Evolutionary conservation across 2,888 invertebrate genomes (phyloP), one percentile per base, ranked within the genome.

Genomic region (Eupithecia inturbata): DNA sequence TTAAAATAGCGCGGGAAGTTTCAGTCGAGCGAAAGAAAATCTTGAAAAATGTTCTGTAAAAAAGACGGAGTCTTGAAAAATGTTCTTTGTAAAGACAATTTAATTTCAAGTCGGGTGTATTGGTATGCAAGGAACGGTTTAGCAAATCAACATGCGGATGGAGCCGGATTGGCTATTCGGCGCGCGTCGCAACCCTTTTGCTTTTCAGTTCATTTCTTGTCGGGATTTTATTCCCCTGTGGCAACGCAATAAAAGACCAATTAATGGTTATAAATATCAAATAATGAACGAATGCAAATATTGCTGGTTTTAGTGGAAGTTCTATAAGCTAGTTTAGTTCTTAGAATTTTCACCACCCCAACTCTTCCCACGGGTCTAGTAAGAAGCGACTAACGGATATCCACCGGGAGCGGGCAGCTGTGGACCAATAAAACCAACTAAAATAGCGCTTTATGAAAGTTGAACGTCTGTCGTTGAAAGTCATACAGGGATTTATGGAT

Each of bases 141-240:
- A 85, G 86, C 90, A 90, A 92, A 92, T 92, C 92, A 91, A 90
- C 90, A 88, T 87, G 85, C 80, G 81, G 80, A 85, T 57, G 14
- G 57, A 14, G 3, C 83, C 78, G 80, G 80, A 87, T 88, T 91
- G 83, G 85, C 83, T 84, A 92, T 92, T 91, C 92, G 49, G 74
- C 74, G 78, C 89, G 81, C 88, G 92, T 89, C 33, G 31, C 33
- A 92, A 92, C 92, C 93, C 92, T 92, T 92, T 89, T 87, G 84
- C 83, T 84, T 88, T 87, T 84, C 90, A 87, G 89, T 91, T 91
- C 91, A 91, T 92, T 91, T 91, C 91, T 88, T 89, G 82, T 82
- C 81, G 83, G 85, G 90, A 91, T 92, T 93, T 90, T 84, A 87
- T 89, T 89, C 87, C 86, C 85, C 84, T 78, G 80, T 82, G 82